Evolutionary conservation across 2,113 vertebrate species (phyloP), one percentile per base, ranked within the genome.

Genomic region (Nesoenas mayeri): DNA sequence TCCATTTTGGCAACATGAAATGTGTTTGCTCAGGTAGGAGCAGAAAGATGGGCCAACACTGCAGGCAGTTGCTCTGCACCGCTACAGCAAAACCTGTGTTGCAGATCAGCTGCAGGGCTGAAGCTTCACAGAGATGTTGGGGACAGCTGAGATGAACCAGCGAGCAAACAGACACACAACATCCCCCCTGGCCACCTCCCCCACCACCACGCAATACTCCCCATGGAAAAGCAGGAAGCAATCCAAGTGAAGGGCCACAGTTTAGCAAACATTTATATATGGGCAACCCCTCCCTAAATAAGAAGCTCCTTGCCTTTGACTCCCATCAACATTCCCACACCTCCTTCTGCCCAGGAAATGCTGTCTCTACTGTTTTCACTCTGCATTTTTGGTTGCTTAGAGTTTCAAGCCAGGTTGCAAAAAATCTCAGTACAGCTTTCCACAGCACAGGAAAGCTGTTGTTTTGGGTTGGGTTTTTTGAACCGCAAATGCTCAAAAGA

Each of bases 301-400:
- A 77, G 11, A 9, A 44, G 36, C 18, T 48, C 31, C 56, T 53
- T 65, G 22, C 36, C 47, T 78, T 72, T 40, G 47, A 13, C 25
- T 78, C 34, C 61, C 1, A 3, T 5, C 65, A 40, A 28, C 31
- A 7, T 25, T 78, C 40, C 34, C 53, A 73, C 6, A 31, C 26
- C 0, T 0, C 15, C 24, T 56, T 61, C 58, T 56, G 17, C 29
- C 50, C 16, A 25, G 31, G 17, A 91, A 92, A 72, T 66, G 13
- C 18, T 14, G 2, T 62, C 26, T 71, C 36, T 73, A 16, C 19
- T 53, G n/a, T 57, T 83, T 80, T 86, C 51, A 38, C 20, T 53
- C 0, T 0, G 20, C 7, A 4, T 89, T 80, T 60, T 31, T 14
- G 0, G 17, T 57, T 81, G 36, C 42, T 56, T 29, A 61, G 44